Evolutionary conservation across 2,113 vertebrate genomes (phyloP).

Genomic region (Lasiurus cinereus): DNA sequence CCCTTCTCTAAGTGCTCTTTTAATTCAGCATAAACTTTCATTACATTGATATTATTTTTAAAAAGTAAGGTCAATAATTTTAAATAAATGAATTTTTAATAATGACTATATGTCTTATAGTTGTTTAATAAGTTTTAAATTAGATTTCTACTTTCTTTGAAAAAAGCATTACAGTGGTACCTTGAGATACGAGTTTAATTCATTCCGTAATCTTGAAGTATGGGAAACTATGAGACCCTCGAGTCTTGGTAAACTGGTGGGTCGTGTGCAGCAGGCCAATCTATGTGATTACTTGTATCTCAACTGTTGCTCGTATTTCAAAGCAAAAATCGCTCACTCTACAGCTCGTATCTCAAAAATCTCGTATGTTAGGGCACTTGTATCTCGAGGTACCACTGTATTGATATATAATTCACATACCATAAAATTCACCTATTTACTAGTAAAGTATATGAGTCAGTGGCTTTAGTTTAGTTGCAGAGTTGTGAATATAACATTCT

Average conservation of each 20-base stretch:
- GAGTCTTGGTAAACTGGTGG: no score
- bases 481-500: neutral
- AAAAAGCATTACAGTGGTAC: neutral
- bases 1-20: neutral
- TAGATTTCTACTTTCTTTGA: slow-evolving; percentile 13
- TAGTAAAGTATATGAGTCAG: neutral
- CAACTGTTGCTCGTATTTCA: no score
- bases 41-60: slow-evolving; percentile 11
- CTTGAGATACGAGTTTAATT: no score
- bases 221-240: no score
- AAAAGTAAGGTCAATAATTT: slow-evolving; percentile 40
- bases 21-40: neutral
- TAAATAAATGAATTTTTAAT: slow-evolving; percentile 54
- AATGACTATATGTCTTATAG: neutral
- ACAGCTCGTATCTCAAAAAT: no score
- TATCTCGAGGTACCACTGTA: neutral
- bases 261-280: no score
- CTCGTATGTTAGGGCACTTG: no score
- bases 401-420: slow-evolving; percentile 28
- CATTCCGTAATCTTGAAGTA: no score
- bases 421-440: slow-evolving; percentile 51
- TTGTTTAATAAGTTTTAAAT: slow-evolving; percentile 68
- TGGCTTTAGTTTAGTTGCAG: neutral
- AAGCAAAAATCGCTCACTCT: no score
- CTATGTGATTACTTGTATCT: no score